Percentiles rank a stretch among this genome's conserved stretches.
These are phyloP conservation scores for Pseudachorutes palmiensis DNA, from an alignment of 1,140 invertebrate genomes.

Conservation along the genomic window DNA sequence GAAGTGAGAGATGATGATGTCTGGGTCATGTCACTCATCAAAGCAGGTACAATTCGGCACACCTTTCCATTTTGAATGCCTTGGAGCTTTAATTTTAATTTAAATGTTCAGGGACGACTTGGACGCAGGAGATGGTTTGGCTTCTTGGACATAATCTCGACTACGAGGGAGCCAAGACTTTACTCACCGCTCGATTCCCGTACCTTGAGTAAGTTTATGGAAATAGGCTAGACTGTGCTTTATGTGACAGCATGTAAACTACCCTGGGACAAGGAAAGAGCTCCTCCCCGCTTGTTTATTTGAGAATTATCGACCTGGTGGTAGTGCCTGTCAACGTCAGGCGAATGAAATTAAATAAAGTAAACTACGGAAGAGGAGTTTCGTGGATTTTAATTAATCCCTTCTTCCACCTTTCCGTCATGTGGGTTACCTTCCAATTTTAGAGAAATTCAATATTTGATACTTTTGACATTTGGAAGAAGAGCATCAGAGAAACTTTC, in stretches of 20 bases:
- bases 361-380: too few relatives aligned
- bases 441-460: not conserved
- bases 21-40: conserved; percentile 47
- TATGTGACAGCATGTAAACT: too few relatives aligned
- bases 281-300: too few relatives aligned
- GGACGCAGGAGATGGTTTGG: conserved; percentile 74
- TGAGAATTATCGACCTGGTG: too few relatives aligned
- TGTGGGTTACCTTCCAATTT: not conserved
- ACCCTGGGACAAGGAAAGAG: too few relatives aligned
- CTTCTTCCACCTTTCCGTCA: too few relatives aligned
- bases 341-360: too few relatives aligned
- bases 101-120: conserved; percentile 62
- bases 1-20: conserved; percentile 50
- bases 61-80: not conserved
- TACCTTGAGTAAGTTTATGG: conserved; percentile 60
- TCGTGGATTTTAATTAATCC: too few relatives aligned
- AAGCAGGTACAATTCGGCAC: conserved; percentile 43
- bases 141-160: conserved; percentile 62
- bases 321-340: too few relatives aligned
- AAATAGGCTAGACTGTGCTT: too few relatives aligned
- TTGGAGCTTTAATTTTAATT: not conserved
- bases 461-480: not conserved
- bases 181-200: conserved; percentile 56
- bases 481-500: too few relatives aligned
- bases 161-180: conserved; percentile 52